Percentiles rank a stretch among this genome's conserved stretches.
phyloP scores from a whole-genome alignment of 2,888 invertebrate genomes.

The Cataglyphis albicans region DNA sequence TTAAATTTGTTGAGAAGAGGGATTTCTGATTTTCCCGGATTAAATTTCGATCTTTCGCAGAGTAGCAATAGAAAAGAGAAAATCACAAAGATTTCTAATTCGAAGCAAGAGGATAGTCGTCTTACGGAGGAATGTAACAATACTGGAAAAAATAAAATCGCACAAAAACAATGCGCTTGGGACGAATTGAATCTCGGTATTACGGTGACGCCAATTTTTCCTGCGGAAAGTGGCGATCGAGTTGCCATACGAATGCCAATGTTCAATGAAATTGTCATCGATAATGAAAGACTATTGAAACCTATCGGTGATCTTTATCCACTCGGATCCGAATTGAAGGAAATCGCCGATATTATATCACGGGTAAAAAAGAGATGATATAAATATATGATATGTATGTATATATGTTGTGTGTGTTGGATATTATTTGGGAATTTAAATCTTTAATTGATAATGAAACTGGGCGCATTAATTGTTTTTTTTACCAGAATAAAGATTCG shows the following conservation, averaged over 20 bases:
- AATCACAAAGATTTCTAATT: conserved; percentile 37
- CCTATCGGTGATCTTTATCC: conserved; percentile 81
- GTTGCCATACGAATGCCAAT: not conserved
- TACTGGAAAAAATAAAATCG: not conserved
- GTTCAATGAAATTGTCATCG: conserved; percentile 35
- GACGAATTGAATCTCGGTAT: conserved; percentile 72
- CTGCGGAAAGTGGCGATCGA: conserved; percentile 42
- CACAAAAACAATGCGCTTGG: conserved; percentile 49
- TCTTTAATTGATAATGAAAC: not conserved
- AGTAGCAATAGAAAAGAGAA: conserved; percentile 34
- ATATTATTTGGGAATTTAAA: too few relatives aligned
- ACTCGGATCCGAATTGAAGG: conserved; percentile 88
- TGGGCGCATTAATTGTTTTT: not conserved
- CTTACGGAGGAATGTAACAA: conserved; percentile 27
- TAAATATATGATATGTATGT: not conserved
- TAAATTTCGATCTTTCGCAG: conserved; percentile 6
- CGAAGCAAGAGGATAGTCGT: conserved; percentile 58
- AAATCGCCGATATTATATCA: conserved; percentile 89
- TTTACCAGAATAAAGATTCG: not conserved
- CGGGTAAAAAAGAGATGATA: conserved; percentile 85
- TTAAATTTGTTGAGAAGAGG: not conserved
- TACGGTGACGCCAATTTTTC: conserved; percentile 76
- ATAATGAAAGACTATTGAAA: conserved; percentile 78
- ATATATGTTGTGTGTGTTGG: too few relatives aligned
- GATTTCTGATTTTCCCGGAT: not conserved